Conservation (phyloP, 2,113 vertebrate genomes). For the Tympanuchus pallidicinctus region DNA sequence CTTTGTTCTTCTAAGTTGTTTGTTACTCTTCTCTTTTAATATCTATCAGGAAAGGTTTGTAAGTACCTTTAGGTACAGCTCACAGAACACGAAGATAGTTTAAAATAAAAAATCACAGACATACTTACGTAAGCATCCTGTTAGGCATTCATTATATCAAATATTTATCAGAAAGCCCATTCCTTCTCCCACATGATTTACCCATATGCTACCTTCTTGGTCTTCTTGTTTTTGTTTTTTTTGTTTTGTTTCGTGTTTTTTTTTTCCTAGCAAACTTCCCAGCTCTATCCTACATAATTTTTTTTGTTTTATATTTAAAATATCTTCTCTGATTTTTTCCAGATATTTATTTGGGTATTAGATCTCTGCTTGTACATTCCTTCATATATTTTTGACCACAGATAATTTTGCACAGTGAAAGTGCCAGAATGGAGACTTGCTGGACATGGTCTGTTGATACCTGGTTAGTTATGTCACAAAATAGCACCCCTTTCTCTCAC, state of each 20-base stretch:
- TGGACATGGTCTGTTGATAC: neutral
- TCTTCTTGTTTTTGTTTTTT: neutral
- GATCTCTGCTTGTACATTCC: neutral
- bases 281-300: neutral
- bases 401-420: neutral
- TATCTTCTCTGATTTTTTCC: neutral
- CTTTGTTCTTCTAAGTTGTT: neutral
- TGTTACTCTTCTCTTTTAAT: neutral
- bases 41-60: neutral
- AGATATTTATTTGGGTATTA: neutral
- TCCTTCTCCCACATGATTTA: slow-evolving; percentile 13
- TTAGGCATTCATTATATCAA: slow-evolving; percentile 33
- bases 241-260: too few species aligned
- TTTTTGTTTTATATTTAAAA: neutral
- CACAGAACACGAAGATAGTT: neutral
- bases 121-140: neutral
- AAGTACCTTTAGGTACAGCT: neutral
- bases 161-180: slow-evolving; percentile 25
- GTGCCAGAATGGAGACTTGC: neutral
- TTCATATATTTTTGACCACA: neutral
- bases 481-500: neutral
- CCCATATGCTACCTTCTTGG: neutral
- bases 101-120: neutral
- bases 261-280: neutral
- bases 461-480: neutral